Percentiles rank a stretch among this genome's conserved stretches.
These are phyloP conservation scores for Andrena trimmerana DNA, from an alignment of 2,888 invertebrate species.

Conservation along the genomic window DNA sequence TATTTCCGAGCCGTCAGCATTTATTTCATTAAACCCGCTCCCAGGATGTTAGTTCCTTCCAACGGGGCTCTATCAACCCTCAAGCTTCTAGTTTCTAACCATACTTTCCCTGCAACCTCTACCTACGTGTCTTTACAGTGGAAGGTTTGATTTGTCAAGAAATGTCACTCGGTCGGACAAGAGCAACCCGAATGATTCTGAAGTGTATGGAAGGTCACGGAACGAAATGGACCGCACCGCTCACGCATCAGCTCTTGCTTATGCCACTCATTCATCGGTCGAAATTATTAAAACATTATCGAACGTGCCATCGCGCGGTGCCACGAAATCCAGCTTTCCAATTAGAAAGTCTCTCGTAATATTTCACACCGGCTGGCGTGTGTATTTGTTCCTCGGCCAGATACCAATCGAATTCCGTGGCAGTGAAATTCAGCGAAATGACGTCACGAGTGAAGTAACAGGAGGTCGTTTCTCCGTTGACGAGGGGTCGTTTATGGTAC, in stretches of 20 bases:
- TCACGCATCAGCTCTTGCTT: background rate
- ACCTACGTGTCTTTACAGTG: background rate
- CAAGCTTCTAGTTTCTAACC: background rate
- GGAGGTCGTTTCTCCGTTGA: slow-evolving; percentile 50
- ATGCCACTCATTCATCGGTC: background rate
- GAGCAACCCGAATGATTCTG: background rate
- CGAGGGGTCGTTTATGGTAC: slow-evolving; percentile 59
- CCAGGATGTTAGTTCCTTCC: no score
- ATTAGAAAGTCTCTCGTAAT: slow-evolving; percentile 48
- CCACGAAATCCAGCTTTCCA: slow-evolving; percentile 44
- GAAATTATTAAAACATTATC: slow-evolving; percentile 20
- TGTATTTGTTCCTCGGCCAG: background rate
- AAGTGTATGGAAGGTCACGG: background rate
- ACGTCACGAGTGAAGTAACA: slow-evolving; percentile 69
- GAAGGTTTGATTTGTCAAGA: background rate
- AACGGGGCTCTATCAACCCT: background rate
- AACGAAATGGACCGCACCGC: background rate
- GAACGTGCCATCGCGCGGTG: background rate
- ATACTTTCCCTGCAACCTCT: background rate
- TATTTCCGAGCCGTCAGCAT: slow-evolving; percentile 14
- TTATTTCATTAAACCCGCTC: slow-evolving; percentile 9
- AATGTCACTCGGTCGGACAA: background rate
- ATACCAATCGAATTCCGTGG: slow-evolving; percentile 49
- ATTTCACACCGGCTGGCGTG: slow-evolving; percentile 7
- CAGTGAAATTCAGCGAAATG: slow-evolving; percentile 47